phyloP scores from a whole-genome alignment of 2,888 invertebrate species.

The Acleris laterana region DNA sequence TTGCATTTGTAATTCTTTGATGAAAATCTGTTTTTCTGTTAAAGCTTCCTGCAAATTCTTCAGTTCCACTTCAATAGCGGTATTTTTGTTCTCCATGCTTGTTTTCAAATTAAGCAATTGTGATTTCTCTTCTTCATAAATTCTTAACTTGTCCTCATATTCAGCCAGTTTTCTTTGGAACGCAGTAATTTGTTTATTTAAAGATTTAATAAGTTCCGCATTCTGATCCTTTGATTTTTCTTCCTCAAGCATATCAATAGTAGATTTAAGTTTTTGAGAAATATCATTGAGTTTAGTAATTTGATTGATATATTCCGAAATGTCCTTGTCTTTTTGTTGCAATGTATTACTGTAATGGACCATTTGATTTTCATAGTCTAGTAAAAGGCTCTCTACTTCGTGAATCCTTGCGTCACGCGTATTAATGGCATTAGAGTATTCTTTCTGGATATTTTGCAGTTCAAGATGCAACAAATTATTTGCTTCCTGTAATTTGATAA shows the following conservation, averaged over 20 bases:
- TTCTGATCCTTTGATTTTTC: slow-evolving; percentile 80
- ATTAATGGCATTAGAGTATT: slow-evolving; percentile 62
- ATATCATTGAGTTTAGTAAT: slow-evolving; percentile 81
- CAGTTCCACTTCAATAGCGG: slow-evolving; percentile 63
- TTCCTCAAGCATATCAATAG: slow-evolving; percentile 77
- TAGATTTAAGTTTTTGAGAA: slow-evolving; percentile 78
- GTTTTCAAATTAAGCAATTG: slow-evolving; percentile 66
- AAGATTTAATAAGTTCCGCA: slow-evolving; percentile 76
- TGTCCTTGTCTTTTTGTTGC: slow-evolving; percentile 77
- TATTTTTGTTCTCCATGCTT: slow-evolving; percentile 62
- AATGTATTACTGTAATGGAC: slow-evolving; percentile 69
- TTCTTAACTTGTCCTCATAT: slow-evolving; percentile 67
- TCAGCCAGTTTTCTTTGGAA: slow-evolving; percentile 73
- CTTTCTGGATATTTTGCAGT: slow-evolving; percentile 66
- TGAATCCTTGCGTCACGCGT: slow-evolving; percentile 74
- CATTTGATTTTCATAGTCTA: slow-evolving; percentile 80
- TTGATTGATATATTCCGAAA: slow-evolving; percentile 80
- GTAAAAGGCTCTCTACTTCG: slow-evolving; percentile 77
- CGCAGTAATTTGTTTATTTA: slow-evolving; percentile 80
- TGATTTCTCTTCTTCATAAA: slow-evolving; percentile 74
- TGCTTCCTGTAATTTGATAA: slow-evolving; percentile 56
- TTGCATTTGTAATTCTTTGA: slow-evolving; percentile 76
- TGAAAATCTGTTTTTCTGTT: slow-evolving; percentile 71
- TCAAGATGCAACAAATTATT: slow-evolving; percentile 65
- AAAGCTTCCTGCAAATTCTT: slow-evolving; percentile 71